phyloP scores from a whole-genome alignment of 2,113 vertebrate genomes.

The Strix uralensis region DNA sequence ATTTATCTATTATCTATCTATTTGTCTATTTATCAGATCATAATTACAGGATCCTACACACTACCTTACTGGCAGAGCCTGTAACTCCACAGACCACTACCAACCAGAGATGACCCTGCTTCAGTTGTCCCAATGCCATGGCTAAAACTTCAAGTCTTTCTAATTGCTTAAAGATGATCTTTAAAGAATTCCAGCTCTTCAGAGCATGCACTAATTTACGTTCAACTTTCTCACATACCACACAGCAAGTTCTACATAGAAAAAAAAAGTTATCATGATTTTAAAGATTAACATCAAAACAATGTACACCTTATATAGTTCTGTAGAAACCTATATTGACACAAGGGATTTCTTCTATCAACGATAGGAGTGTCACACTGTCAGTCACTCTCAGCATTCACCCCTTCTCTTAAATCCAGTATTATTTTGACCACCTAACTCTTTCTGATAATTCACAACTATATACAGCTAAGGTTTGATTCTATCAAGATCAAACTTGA shows the following conservation, averaged over 20 bases:
- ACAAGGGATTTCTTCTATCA: not conserved
- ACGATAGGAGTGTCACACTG: rapidly evolving
- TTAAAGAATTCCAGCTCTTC: not conserved
- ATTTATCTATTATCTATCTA: not conserved
- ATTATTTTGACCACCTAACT: not conserved
- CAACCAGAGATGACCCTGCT: not conserved
- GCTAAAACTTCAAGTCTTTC: not conserved
- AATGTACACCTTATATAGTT: not conserved
- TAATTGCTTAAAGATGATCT: not conserved
- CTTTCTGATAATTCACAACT: not conserved
- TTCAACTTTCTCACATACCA: not conserved
- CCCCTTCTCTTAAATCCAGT: not conserved
- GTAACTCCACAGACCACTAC: not conserved
- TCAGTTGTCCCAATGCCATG: not conserved
- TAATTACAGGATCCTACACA: not conserved
- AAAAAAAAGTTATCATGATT: not conserved
- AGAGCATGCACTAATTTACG: not conserved
- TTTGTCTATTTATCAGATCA: not conserved
- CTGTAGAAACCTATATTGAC: not conserved
- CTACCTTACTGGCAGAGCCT: not conserved
- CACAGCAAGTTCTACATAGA: not conserved
- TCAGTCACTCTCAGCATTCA: not conserved
- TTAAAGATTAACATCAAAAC: not conserved
- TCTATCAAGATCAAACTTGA: not conserved
- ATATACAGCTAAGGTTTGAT: not conserved